Conservation (phyloP, 2,888 invertebrate species). For the Caenorhabditis uteleia region DNA sequence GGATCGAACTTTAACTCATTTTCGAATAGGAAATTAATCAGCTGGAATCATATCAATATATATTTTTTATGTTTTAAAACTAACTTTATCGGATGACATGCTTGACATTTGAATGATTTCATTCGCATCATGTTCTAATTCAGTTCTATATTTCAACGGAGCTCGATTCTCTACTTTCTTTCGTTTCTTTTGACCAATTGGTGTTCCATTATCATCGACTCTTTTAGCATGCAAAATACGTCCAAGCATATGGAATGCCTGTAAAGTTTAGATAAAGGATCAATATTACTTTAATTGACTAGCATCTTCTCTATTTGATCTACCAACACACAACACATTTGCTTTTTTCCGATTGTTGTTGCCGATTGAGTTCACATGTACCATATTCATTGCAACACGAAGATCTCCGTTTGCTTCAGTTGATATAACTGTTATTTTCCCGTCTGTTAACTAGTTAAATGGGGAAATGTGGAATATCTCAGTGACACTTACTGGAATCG, state of each 20-base stretch:
- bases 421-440: slow-evolving; percentile 8
- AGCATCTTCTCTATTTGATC: slow-evolving; percentile 24
- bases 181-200: not conserved
- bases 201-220: slow-evolving; percentile 3
- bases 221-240: slow-evolving; percentile 33
- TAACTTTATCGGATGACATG: slow-evolving; percentile 17
- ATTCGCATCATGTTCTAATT: slow-evolving; percentile 23
- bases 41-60: slow-evolving; percentile 6
- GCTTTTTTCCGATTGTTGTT: not conserved
- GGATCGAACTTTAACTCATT: slow-evolving; percentile 20
- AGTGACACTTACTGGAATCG: not conserved
- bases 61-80: slow-evolving; percentile 2
- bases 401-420: slow-evolving; percentile 22
- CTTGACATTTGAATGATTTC: slow-evolving; percentile 35
- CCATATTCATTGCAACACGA: slow-evolving; percentile 28
- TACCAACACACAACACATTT: not conserved
- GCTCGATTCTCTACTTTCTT: not conserved
- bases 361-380: slow-evolving; percentile 18
- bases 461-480: too few relatives aligned
- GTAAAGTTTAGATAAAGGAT: not conserved
- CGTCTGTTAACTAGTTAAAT: slow-evolving; percentile 11
- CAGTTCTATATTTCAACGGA: slow-evolving; percentile 1
- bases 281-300: not conserved
- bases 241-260: slow-evolving; percentile 33
- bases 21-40: slow-evolving; percentile 17